Base-by-base conservation (phyloP, 2,797 vertebrate species). In the Anisognathus igniventris region DNA sequence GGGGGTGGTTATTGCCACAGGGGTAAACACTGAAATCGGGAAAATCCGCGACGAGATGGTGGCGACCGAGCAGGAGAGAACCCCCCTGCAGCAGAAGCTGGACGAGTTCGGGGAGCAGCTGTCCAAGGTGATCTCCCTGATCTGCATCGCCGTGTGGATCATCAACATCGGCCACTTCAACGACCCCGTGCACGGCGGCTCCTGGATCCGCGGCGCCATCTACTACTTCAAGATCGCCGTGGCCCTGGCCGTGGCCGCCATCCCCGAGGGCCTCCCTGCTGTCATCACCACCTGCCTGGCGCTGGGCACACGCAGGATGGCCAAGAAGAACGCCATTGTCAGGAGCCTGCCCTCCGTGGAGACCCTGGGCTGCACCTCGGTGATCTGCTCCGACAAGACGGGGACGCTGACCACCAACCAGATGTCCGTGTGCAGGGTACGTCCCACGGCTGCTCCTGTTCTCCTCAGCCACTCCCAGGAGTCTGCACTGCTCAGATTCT, bases 81-180 rank as follows among this genome's bases (percentile, higher is more conserved):
- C 99, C 4, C 99, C 99, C 0, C 98, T 99, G 74, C 99, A 99
- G 94, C 99, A 99, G 98, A 99, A 99, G 85, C 95, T 99, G 95
- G 99, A 99, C 7, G 99, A 99, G 96, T 99, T 99, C 31, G 99
- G 99, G 19, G 98, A 99, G 96, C 99, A 99, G 97, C 98, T 99
- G 28, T 99, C 99, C 66, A 99, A 99, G 96, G 99, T 99, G 74
- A 99, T 99, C 97, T 99, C 99, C 2, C 97, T 99, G 12, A 99
- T 99, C 95, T 99, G 99, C 98, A 98, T 99, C 8, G 99, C 99
- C 1, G 99, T 99, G 86, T 99, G 99, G 99, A 98, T 99, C 95
- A 99, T 99, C 96, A 99, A 99, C 97, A 99, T 99, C 4, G 99
- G 99, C 27, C 99, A 99, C 96, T 99, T 99, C 96, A 99, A 99